Percentiles rank a stretch among this genome's conserved stretches.
These are phyloP conservation scores for Heliconius hermathena DNA, from an alignment of 1,140 invertebrate species.

Conservation along the genomic window DNA sequence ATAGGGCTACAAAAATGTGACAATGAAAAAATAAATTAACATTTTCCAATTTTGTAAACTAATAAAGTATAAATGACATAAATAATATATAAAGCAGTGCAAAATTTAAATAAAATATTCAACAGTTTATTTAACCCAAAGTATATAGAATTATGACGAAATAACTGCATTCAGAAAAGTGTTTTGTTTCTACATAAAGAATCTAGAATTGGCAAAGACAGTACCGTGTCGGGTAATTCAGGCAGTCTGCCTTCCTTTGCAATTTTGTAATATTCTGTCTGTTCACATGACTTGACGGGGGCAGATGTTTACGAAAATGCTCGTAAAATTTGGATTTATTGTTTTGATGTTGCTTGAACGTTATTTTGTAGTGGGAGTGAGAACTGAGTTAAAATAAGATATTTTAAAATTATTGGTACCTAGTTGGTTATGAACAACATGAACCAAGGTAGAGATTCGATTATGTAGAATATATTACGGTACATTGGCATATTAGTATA, in stretches of 20 bases:
- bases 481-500: too few species aligned
- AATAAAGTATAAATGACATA: not conserved
- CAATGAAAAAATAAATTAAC: too few species aligned
- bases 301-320: not conserved
- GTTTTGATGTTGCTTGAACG: not conserved
- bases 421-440: too few species aligned
- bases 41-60: too few species aligned
- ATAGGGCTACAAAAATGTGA: too few species aligned
- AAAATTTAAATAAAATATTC: not conserved
- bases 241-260: slow-evolving; percentile 9
- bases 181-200: slow-evolving; percentile 1
- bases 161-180: not conserved
- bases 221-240: not conserved
- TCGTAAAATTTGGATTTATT: not conserved
- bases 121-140: not conserved
- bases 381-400: too few species aligned
- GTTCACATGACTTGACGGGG: slow-evolving; percentile 1
- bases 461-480: too few species aligned
- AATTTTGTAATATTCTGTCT: slow-evolving; percentile 8
- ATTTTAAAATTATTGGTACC: too few species aligned
- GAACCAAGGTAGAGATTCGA: too few species aligned
- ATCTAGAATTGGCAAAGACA: slow-evolving; percentile 2
- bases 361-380: not conserved
- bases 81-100: too few species aligned
- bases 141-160: not conserved